A percentile compares a stretch with the other conserved stretches of the same genome.
Conservation (phyloP, 2,797 vertebrate species). For the Hirundo rustica region DNA sequence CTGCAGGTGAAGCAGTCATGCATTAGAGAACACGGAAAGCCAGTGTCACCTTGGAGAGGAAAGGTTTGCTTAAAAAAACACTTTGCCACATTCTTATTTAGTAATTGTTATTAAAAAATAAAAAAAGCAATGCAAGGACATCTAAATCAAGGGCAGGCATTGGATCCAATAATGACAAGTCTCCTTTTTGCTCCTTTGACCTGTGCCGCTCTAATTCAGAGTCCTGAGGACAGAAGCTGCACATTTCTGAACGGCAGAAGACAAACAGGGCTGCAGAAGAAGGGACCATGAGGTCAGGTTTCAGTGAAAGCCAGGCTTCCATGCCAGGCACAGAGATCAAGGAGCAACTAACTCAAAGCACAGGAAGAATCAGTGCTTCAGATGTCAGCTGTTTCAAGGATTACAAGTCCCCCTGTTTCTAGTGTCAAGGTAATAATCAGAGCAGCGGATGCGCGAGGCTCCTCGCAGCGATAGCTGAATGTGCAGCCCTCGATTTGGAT, state of each 20-base stretch:
- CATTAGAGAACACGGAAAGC: neutral
- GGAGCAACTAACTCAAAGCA: constrained; percentile 39
- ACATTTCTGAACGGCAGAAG: neutral
- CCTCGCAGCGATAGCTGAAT: neutral
- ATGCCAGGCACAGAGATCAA: constrained; percentile 27
- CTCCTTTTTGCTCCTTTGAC: constrained; percentile 25
- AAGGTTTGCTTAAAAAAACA: neutral
- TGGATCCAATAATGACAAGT: constrained; percentile 15
- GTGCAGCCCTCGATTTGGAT: neutral
- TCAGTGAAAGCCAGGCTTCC: constrained; percentile 37
- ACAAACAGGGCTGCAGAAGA: constrained; percentile 32
- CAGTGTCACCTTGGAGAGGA: neutral
- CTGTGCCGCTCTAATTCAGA: constrained; percentile 27
- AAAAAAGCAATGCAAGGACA: neutral
- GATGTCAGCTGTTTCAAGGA: constrained; percentile 42
- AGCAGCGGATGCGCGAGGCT: neutral
- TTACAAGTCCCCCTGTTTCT: neutral
- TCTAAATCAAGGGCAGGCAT: neutral
- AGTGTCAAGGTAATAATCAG: constrained; percentile 53
- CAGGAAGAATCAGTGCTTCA: constrained; percentile 22
- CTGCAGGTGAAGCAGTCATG: neutral
- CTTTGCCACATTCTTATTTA: neutral
- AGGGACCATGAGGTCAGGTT: constrained; percentile 27
- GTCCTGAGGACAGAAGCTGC: constrained; percentile 11
- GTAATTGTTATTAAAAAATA: neutral